Base-by-base conservation (phyloP, 2,113 vertebrate species). In the Scolopax mira region DNA sequence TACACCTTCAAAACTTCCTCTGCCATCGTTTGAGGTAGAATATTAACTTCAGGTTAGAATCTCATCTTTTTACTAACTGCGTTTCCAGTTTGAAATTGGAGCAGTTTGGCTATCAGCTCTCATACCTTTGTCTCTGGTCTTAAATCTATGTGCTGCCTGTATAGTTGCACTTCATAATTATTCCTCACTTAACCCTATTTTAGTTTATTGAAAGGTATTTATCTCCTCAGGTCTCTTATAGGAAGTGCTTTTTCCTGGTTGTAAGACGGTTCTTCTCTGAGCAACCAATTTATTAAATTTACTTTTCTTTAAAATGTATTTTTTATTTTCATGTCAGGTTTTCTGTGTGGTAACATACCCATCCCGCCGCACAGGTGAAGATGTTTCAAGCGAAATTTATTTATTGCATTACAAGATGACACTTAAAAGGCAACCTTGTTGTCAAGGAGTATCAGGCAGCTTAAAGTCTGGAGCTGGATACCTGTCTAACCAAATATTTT, bases 41-140 rank as follows among this genome's bases (percentile, higher is more conserved):
- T 69, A 90, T 93, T 94, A 93, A 94, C 83, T 90, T 71, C 18
- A 24, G 22, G 69, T 85, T 89, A 64, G 55, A 79, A 84, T 64
- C 83, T 80, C 73, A 37, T 89, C 79, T 88, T 92, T 84, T 81
- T 46, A 72, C 95, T 95, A 90, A 60, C 91, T 73, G 52, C 28
- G 5, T 84, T 92, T 81, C 48, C 80, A 75, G 79, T 11, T n/a
- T 74, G 75, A 28, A 84, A 31, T 31, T 2, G 3, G 82, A 85
- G 27, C 70, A 49, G 39, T 79, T 3, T 64, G 73, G 67, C 82
- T 86, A 7, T 83, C 57, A 10, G 48, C 78, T 92, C 60, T 85
- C 75, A 18, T 54, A 33, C 64, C 35, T 94, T 73, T 71, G 60
- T 90, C 44, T 94, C 57, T 87, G 61, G 44, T 85, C 79, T 55